Conservation (phyloP, 1,140 invertebrate species). For the Anagrus nilaparvatae region DNA sequence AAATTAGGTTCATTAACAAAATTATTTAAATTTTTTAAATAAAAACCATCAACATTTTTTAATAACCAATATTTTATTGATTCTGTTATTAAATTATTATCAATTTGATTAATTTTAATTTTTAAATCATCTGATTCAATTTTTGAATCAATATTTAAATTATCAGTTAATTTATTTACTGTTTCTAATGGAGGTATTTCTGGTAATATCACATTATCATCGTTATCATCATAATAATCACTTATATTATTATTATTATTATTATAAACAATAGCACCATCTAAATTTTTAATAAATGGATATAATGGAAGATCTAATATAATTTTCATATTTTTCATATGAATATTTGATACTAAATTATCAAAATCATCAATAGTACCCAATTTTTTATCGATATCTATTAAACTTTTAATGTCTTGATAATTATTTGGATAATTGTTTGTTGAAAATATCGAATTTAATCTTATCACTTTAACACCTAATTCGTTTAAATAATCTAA, state of each 20-base stretch:
- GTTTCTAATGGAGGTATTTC: constrained; percentile 12
- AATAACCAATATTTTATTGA: constrained; percentile 55
- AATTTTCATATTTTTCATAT: constrained; percentile 57
- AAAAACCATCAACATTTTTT: constrained; percentile 67
- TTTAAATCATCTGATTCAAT: background rate
- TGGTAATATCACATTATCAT: constrained; percentile 5
- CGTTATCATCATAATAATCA: constrained; percentile 7
- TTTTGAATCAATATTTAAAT: constrained; percentile 1
- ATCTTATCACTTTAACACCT: constrained; percentile 53
- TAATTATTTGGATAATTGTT: constrained; percentile 61
- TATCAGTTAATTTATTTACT: background rate
- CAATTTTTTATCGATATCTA: constrained; percentile 49
- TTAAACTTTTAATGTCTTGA: constrained; percentile 51
- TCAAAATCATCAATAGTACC: constrained; percentile 56
- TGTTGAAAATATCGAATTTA: constrained; percentile 66
- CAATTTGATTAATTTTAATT: background rate
- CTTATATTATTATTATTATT: constrained; percentile 8
- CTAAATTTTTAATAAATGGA: constrained; percentile 43
- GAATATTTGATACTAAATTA: constrained; percentile 47
- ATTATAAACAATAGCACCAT: constrained; percentile 13
- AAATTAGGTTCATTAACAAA: constrained; percentile 39
- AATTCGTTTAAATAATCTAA: constrained; percentile 58
- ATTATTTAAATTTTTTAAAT: constrained; percentile 56
- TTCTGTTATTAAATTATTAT: constrained; percentile 34
- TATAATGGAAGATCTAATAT: constrained; percentile 65